Base-by-base conservation (phyloP, 2,113 vertebrate genomes). In the Desmodus rotundus region DNA sequence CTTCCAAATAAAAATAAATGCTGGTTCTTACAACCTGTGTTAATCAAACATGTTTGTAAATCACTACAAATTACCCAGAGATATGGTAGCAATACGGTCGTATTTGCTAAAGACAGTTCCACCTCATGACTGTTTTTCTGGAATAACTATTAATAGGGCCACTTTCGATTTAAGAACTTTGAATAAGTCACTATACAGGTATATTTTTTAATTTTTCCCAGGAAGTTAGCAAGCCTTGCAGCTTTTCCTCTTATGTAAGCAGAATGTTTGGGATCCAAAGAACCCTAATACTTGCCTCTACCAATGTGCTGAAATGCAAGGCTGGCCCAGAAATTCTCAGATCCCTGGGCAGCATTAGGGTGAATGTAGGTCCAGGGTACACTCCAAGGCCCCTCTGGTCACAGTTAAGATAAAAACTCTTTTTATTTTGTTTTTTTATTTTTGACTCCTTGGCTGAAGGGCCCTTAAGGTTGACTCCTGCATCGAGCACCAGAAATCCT, bases 1-100 rank as follows among this genome's bases (percentile, higher is more conserved):
- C 19, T 58, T 61, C 28, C 17, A 89, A 96, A 90, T 94, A 87
- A 95, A 93, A 89, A 58, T 67, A 31, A 63, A 87, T 61, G 81
- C 17, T 2, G 4, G 11, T 85, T 81, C 19, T 65, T 86, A 50
- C 0, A 7, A 91, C 17, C 28, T 85, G 85, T 85, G 15, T 74
- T 85, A 85, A 81, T 50, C 70, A 91, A 89, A 58, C 87, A 52
- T 54, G 12, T 63, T 41, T n/a, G 7, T 82, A 95, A 82, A 70
- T 78, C n/a, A n/a, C 31, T 78, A 65, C 9, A 87, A 90, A 90
- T 87, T 47, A 73, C 41, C 19, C 24, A 81, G 28, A 88, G 17
- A 85, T 81, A 33, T 7, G 20, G 47, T 74, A 36, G 58, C 22
- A 38, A n/a, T 67, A 41, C 9, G 78, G 24, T 15, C 1, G 0